Base-by-base conservation (phyloP, 1,140 invertebrate genomes). In the Trinorchestia longiramus region DNA sequence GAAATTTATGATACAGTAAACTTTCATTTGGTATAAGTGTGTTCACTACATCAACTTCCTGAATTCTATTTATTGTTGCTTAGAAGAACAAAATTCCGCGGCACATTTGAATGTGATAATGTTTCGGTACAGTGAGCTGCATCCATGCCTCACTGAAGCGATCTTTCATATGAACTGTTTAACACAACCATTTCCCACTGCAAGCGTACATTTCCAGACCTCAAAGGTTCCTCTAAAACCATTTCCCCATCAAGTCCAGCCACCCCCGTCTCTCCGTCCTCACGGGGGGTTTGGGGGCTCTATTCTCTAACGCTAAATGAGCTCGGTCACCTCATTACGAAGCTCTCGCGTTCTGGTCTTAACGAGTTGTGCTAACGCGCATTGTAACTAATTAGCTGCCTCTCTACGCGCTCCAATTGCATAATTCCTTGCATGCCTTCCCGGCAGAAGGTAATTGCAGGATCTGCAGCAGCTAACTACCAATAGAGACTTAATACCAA, bases 381-480 rank as follows among this genome's bases (percentile, higher is more conserved):
- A 91, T 91, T 91, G 88, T 41, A 43, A 91, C 92, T 94, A 94
- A 94, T 94, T 94, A 94, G 92, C 43, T 47, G 92, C 88, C 41
- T 91, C 41, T 91, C 41, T 42, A 94, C 92, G 44, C 36, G 92
- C 92, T 44, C 92, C 43, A 94, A 94, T 94, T 94, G 92, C 92
- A 43, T 94, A 43, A 94, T 94, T 94, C 15, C 11, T 94, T 40
- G 43, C 43, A 94, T 40, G 36, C 44, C 92, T 47, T 40, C 92
- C 40, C 92, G 44, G 41, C 92, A 11, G 36, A 94, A 40, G 41
- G 43, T 94, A 94, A 94, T 94, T 94, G 44, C 43, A 42, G 41
- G 41, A 91, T 91, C 88, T 94, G 44, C 19, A 42, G 43, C n/a
- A 41, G 88, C 88, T 90, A 90, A 90, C 88, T 90, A 90, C 43